A percentile compares a stretch with the other conserved stretches of the same genome.
Evolutionary conservation across 2,888 invertebrate genomes (phyloP).

Genomic region (Mechanitis mazaeus): DNA sequence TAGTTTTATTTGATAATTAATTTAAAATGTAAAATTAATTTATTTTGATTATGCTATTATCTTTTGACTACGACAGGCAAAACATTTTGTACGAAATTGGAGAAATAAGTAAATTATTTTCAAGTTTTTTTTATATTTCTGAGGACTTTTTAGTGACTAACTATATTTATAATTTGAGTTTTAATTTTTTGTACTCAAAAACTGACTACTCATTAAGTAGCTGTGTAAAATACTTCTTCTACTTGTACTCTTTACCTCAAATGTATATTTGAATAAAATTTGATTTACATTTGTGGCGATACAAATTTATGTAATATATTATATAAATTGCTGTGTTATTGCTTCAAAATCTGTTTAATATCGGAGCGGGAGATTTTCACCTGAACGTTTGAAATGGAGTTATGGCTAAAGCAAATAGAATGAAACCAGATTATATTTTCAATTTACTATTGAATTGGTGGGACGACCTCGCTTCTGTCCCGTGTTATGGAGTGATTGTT

Average conservation of each 20-base stretch:
- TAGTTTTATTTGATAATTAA: background rate
- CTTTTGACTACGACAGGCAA: no score
- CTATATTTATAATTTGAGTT: no score
- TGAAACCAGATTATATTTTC: slow-evolving; percentile 68
- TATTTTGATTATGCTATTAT: background rate
- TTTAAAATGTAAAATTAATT: background rate
- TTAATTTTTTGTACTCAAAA: no score
- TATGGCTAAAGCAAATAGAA: slow-evolving; percentile 56
- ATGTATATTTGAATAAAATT: no score
- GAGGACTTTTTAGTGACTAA: no score
- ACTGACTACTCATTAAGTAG: no score
- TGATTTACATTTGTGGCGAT: no score
- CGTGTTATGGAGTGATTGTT: slow-evolving; percentile 53
- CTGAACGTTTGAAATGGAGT: slow-evolving; percentile 54
- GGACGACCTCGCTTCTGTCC: slow-evolving; percentile 46
- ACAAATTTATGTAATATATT: background rate
- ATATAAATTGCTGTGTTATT: background rate
- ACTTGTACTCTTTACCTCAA: no score
- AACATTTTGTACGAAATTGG: no score
- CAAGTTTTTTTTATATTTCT: no score
- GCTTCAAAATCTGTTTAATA: background rate
- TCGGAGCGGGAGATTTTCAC: slow-evolving; percentile 35
- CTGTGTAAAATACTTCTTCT: no score
- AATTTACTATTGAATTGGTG: slow-evolving; percentile 68
- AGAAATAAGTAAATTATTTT: no score